Evolutionary conservation across 2,113 vertebrate genomes (phyloP), one percentile per base, ranked within the genome.

Genomic region (Phyllostomus hastatus): DNA sequence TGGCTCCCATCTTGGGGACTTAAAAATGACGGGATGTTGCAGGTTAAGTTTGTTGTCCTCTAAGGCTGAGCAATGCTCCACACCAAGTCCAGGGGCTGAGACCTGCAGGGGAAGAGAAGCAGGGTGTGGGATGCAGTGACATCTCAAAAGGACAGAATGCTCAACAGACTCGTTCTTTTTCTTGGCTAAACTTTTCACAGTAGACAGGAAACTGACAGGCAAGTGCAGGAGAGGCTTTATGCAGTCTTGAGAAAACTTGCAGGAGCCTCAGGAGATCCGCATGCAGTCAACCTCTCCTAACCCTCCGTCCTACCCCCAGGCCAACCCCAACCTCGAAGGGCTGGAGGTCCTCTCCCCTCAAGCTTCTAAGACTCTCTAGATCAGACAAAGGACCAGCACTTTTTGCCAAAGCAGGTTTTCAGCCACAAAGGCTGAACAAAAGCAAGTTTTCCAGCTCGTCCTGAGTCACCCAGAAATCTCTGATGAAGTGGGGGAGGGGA

Each of bases 391-490:
- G 67, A 57, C 75, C 70, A 72, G 52, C 26, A 35, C 46, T 90
- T 93, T 93, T 87, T 67, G 88, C 88, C 95, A 95, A 92, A 94
- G 79, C 88, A 80, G 88, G n/a, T 91, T 95, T 96, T 85, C n/a
- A 91, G 90, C 46, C 91, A 73, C 76, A 90, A 92, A 96, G 24
- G 15, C 90, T 95, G 54, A 88, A 94, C 66, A 96, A 95, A 95
- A 91, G 69, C 57, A 90, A 88, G 81, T 92, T 95, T 96, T 88
- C 59, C 85, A 88, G 72, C 14, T 97, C 72, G 86, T 84, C 81
- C 88, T 24, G 48, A 91, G 48, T 92, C 84, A 92, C 81, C 88
- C 69, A 91, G 79, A 94, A 88, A 91, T 90, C 88, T 89, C 67
- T 76, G 31, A 66, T 85, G 70, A 66, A 50, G 69, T 5, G 1